Percentiles rank a stretch among this genome's conserved stretches.
These are phyloP conservation scores for Cirrhinus molitorella DNA, from an alignment of 2,797 vertebrate genomes.

Conservation along the genomic window DNA sequence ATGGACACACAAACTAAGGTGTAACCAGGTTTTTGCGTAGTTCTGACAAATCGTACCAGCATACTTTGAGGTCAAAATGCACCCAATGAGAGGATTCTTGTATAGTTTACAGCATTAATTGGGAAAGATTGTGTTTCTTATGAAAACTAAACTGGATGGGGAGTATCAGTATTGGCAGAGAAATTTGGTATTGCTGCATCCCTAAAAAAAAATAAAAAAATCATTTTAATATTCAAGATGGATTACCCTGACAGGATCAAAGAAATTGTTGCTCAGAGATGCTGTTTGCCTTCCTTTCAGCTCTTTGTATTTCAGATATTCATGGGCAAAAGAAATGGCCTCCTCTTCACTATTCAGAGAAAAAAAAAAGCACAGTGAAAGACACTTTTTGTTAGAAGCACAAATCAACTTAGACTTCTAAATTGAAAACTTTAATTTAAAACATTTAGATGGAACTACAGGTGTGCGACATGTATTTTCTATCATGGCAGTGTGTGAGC, in stretches of 20 bases:
- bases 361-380: background rate
- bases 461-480: background rate
- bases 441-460: background rate
- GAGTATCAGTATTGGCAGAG: too few species aligned
- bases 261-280: conserved; percentile 60
- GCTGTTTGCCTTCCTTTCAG: conserved; percentile 66
- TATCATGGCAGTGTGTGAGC: too few species aligned
- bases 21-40: too few species aligned
- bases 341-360: conserved; percentile 81
- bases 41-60: too few species aligned
- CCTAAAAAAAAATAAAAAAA: too few species aligned
- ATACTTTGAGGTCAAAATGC: too few species aligned
- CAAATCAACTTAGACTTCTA: background rate
- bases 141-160: too few species aligned
- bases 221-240: background rate
- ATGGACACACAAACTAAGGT: too few species aligned
- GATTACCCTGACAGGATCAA: conserved; percentile 81
- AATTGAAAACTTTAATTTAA: background rate
- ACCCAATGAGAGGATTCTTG: too few species aligned
- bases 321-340: conserved; percentile 80
- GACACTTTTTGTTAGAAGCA: background rate
- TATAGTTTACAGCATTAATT: too few species aligned
- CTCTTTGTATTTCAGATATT: conserved; percentile 78
- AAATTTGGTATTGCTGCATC: too few species aligned
- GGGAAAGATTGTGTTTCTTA: too few species aligned